Evolutionary conservation across 2,113 vertebrate genomes (phyloP), one percentile per base, ranked within the genome.

Genomic region (Eurypyga helias): DNA sequence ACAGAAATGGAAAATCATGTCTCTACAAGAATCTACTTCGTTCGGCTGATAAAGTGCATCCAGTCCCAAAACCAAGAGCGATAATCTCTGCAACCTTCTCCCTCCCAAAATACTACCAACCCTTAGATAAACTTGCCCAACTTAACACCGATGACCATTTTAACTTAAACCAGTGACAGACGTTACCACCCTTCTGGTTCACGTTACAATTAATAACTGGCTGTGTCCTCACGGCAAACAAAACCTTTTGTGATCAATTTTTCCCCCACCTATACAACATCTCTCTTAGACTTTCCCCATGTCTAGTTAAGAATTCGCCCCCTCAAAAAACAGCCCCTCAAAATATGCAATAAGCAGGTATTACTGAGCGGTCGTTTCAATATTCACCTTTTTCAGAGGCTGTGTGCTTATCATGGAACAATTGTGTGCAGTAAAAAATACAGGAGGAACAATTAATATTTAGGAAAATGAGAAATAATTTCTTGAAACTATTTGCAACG

Each of bases 121-220:
- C 95, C 94, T 96, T 96, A 96, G 89, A 94, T 98, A 98, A 98
- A 98, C 97, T 97, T 94, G 96, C 85, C 85, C 81, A 97, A 96
- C 93, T 60, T 92, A 97, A 96, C 96, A 95, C 49, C 5, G n/a
- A 92, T 96, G 93, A 97, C 93, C 96, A 97, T 96, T 98, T 98
- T 97, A 97, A 98, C 96, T 97, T 79, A 96, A 93, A 94, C 95
- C 86, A 90, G 82, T 52, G 73, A 95, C 48, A 96, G 65, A 77
- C 33, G 16, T 77, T 77, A 91, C 90, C 62, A 93, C 60, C 64
- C 45, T 95, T 73, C 78, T 62, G 85, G 66, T 82, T 93, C 78
- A 90, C 17, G 4, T 77, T 94, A 95, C 65, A 77, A 83, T 95
- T 97, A 97, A 93, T 89, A 97, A 75, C 89, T 17, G 33, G 54